Conservation (phyloP, 2,113 vertebrate species). For the Tenrec ecaudatus region DNA sequence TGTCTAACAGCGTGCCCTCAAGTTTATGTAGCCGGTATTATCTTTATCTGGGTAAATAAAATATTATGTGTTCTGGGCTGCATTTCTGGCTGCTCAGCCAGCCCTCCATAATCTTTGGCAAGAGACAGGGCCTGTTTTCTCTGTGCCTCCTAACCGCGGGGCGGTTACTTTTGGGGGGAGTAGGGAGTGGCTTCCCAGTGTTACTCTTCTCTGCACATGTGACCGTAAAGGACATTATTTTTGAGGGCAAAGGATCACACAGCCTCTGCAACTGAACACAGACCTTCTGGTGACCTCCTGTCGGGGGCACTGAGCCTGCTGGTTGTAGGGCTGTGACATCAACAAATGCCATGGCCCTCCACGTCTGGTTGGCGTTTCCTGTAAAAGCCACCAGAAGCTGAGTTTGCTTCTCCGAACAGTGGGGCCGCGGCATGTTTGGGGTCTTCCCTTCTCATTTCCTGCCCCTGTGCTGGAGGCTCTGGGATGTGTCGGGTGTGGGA, state of each 20-base stretch:
- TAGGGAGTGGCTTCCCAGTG: not conserved
- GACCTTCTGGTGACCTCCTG: constrained; percentile 34
- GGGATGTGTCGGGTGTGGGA: not conserved
- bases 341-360: not conserved
- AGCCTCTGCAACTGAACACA: not conserved
- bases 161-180: not conserved
- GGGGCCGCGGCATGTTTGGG: not conserved
- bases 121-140: constrained; percentile 30
- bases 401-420: not conserved
- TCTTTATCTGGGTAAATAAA: constrained; percentile 78
- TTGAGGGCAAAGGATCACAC: not conserved
- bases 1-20: constrained; percentile 70
- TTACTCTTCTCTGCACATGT: constrained; percentile 5
- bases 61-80: constrained; percentile 59
- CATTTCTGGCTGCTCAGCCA: constrained; percentile 21
- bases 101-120: constrained; percentile 57
- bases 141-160: constrained; percentile 39
- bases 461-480: not conserved
- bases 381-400: not conserved
- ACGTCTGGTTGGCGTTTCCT: not conserved
- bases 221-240: not conserved
- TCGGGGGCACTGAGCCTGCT: not conserved
- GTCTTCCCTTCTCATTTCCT: constrained; percentile 1
- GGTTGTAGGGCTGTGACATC: not conserved
- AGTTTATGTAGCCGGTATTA: constrained; percentile 76